Evolutionary conservation across 1,140 invertebrate genomes (phyloP).

Genomic region (Agrilus planipennis): DNA sequence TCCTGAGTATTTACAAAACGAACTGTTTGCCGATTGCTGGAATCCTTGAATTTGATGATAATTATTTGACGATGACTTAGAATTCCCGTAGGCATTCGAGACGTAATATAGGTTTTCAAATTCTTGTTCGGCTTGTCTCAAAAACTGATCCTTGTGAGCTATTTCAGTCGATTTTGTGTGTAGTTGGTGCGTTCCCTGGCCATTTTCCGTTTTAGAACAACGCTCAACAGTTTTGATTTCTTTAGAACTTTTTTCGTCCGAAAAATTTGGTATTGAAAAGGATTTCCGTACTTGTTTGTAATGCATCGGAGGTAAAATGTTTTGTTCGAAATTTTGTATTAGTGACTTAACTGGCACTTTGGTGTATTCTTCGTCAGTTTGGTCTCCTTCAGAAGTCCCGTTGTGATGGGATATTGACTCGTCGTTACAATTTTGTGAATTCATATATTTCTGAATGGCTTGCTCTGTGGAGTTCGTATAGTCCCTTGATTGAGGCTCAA

Average conservation of each 20-base stretch:
- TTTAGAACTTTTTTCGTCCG: not conserved
- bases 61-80: slow-evolving; percentile 12
- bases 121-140: slow-evolving; percentile 20
- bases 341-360: slow-evolving; percentile 50
- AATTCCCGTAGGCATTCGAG: slow-evolving; percentile 15
- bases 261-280: slow-evolving; percentile 26
- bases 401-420: not conserved
- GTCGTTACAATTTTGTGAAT: not conserved
- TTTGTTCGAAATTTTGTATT: slow-evolving; percentile 51
- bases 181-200: not conserved
- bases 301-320: slow-evolving; percentile 40
- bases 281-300: slow-evolving; percentile 41
- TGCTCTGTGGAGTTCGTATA: not conserved
- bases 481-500: not conserved
- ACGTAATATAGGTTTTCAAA: slow-evolving; percentile 26
- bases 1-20: slow-evolving; percentile 28
- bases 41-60: slow-evolving; percentile 14
- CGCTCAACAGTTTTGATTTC: not conserved
- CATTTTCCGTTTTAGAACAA: not conserved
- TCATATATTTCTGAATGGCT: not conserved
- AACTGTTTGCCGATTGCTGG: slow-evolving; percentile 28
- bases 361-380: slow-evolving; percentile 36
- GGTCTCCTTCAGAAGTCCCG: not conserved
- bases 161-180: not conserved
- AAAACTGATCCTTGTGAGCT: too few relatives aligned